These are phyloP conservation scores for Apocrypta bakeri DNA, from an alignment of 1,140 invertebrate genomes.

Conservation along the genomic window DNA sequence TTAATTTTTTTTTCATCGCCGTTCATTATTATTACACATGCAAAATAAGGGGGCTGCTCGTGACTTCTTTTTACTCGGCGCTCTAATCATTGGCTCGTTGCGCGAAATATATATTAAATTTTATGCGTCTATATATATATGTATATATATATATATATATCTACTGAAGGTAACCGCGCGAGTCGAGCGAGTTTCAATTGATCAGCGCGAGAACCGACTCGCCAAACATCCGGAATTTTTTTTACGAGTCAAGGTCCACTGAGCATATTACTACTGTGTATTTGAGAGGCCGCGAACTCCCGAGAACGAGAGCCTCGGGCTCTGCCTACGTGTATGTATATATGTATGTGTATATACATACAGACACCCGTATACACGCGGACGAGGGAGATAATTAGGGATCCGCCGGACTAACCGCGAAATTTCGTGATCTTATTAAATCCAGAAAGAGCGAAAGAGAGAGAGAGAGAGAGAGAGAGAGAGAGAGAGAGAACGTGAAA, in stretches of 20 bases:
- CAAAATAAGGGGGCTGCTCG: no score
- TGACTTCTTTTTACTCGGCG: no score
- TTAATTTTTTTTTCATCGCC: no score
- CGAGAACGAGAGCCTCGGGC: not conserved
- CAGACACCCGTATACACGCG: not conserved
- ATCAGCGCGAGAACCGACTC: not conserved
- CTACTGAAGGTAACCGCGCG: no score
- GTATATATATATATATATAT: no score
- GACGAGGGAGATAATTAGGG: constrained; percentile 64
- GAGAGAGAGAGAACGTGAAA: not conserved
- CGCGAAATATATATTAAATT: no score
- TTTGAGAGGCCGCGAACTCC: constrained; percentile 55
- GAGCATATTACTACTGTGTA: not conserved
- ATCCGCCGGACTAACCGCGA: constrained; percentile 67
- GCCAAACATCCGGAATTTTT: not conserved
- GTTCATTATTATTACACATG: no score
- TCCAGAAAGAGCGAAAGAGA: not conserved
- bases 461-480: not conserved
- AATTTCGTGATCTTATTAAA: constrained; percentile 73
- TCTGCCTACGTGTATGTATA: not conserved
- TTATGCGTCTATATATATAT: no score
- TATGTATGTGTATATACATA: no score
- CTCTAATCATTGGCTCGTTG: no score
- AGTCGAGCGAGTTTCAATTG: not conserved
- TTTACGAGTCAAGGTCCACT: not conserved